Percentiles rank a stretch among this genome's conserved stretches.
Evolutionary conservation across 2,888 invertebrate species (phyloP).

Genomic region (Pristionchus arcanus): DNA sequence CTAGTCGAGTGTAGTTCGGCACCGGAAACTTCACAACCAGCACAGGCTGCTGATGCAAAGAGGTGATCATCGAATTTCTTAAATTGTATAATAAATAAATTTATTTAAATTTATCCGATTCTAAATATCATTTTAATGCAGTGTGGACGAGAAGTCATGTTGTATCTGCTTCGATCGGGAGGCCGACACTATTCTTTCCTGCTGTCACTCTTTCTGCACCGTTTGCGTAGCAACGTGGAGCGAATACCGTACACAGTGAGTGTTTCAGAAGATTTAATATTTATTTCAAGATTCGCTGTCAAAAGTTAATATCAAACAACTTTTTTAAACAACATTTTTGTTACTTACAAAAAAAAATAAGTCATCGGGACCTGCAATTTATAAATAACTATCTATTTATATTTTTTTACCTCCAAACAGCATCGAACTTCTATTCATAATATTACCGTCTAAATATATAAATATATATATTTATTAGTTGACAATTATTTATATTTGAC

Average conservation of each 20-base stretch:
- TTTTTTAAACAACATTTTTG: too few species aligned
- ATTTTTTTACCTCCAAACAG: too few species aligned
- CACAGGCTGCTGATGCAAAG: neutral
- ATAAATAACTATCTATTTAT: too few species aligned
- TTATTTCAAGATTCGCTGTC: too few species aligned
- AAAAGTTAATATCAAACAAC: too few species aligned
- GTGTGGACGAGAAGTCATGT: slow-evolving; percentile 40
- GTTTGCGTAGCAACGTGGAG: slow-evolving; percentile 51
- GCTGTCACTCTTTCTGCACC: slow-evolving; percentile 51
- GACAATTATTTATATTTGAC: too few species aligned
- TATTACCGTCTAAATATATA: too few species aligned
- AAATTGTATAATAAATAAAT: neutral
- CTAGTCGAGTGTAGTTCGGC: neutral
- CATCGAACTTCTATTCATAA: too few species aligned
- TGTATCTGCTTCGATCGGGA: slow-evolving; percentile 53
- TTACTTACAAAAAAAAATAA: too few species aligned
- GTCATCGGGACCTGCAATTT: too few species aligned
- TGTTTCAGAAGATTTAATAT: neutral
- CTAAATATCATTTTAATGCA: neutral
- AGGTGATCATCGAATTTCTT: neutral
- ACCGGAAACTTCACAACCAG: neutral
- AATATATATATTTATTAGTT: too few species aligned
- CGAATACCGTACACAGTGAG: slow-evolving; percentile 48
- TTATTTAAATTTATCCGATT: neutral
- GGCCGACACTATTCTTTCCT: slow-evolving; percentile 46